Base-by-base conservation (phyloP, 2,888 invertebrate genomes). In the Epinotia nisella region DNA sequence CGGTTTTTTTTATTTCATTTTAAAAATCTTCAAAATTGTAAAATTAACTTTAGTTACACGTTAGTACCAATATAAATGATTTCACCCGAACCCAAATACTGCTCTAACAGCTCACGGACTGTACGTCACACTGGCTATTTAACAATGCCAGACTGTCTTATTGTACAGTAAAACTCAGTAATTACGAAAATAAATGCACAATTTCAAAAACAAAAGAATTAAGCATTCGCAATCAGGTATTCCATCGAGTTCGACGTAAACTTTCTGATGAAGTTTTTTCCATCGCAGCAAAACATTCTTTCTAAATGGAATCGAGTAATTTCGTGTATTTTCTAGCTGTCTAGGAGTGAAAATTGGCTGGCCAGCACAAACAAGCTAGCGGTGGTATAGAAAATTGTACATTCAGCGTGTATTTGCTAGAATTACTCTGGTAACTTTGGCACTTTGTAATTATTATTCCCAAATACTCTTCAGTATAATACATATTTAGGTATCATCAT, bases 291-390 rank as follows among this genome's bases (percentile, higher is more conserved):
- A 45, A 61, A 71, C 41, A 45, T n/a, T 45, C 45, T 21, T 49
- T 53, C 29, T 53, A 55, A 61, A 55, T 67, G 60, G 53, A 49
- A 55, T 67, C 49, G 4, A 35, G 21, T 45, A 67, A 72, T 72
- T 67, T 49, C 9, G 45, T 55, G n/a, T 45, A 70, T 51, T 67
- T 61, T 61, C 67, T 61, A 61, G 67, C 55, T 41, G 51, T 64
- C 58, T 61, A 45, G 49, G 60, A 53, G 70, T 61, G 71, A 45
- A 67, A 71, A 71, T 55, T 67, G 60, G 53, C 45, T 61, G 10
- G 24, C 61, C 53, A 60, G 53, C n/a, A 60, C 60, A 60, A 59
- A 55, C 7, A 62, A 71, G 17, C 24, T 70, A 64, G 41, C 19
- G 51, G 59, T 15, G n/a, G 51, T 65, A 19, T 39, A 51, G 49